A percentile compares a stretch with the other conserved stretches of the same genome.
Evolutionary conservation across 1,140 invertebrate species (phyloP).

Genomic region (Protaetia brevitarsis): DNA sequence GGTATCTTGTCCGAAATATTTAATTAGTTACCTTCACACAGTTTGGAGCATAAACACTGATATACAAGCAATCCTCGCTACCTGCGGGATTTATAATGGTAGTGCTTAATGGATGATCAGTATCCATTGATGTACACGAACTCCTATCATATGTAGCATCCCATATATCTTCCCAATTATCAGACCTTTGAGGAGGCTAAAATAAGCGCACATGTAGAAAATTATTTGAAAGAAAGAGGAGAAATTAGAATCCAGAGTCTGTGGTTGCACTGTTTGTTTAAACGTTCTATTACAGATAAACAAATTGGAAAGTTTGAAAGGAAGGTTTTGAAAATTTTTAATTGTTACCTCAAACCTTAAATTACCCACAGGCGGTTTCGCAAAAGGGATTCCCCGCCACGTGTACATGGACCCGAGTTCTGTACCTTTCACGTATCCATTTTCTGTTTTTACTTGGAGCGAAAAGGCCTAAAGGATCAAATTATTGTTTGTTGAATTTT

Average conservation of each 20-base stretch:
- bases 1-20: too few species aligned
- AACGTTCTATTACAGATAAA: neutral
- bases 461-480: neutral
- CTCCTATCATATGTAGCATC: conserved; percentile 1
- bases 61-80: conserved; percentile 51
- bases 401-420: neutral
- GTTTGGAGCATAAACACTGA: conserved; percentile 50
- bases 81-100: conserved; percentile 29
- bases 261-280: too few species aligned
- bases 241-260: too few species aligned
- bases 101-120: neutral
- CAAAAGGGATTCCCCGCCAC: neutral
- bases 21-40: neutral
- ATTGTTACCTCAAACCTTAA: conserved; percentile 7
- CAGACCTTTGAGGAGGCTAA: neutral
- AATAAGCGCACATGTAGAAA: neutral
- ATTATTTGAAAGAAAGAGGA: too few species aligned
- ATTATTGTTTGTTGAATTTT: too few species aligned
- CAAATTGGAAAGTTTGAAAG: neutral
- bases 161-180: conserved; percentile 9
- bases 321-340: neutral
- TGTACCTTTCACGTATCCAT: neutral
- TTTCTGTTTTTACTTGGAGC: neutral
- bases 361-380: neutral
- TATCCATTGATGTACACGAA: neutral